Conservation (phyloP, 2,888 invertebrate genomes). For the Ectobius pallidus region DNA sequence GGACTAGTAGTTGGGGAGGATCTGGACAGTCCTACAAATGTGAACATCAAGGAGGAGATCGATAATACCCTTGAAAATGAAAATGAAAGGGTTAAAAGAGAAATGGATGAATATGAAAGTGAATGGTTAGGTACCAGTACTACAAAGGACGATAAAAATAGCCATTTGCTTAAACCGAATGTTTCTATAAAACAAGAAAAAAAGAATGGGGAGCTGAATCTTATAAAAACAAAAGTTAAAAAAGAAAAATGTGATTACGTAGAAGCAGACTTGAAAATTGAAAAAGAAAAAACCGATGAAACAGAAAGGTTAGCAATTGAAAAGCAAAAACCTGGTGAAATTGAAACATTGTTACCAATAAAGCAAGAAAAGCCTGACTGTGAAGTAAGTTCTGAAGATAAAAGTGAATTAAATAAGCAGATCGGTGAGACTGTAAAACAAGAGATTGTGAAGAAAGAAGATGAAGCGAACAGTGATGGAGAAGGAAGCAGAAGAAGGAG, state of each 20-base stretch:
- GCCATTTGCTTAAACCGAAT: background rate
- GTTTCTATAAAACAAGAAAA: background rate
- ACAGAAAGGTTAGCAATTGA: background rate
- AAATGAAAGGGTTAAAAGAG: background rate
- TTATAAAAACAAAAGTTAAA: background rate
- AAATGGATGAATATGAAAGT: background rate
- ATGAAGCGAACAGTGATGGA: background rate
- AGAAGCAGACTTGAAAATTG: background rate
- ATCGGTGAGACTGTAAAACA: background rate
- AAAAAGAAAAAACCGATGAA: background rate
- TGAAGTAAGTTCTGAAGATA: background rate
- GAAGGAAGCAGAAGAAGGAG: background rate
- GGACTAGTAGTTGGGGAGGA: background rate
- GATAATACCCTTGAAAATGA: constrained; percentile 1
- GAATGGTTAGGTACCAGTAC: background rate
- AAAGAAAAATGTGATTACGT: background rate
- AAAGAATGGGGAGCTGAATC: background rate
- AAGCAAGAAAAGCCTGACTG: background rate
- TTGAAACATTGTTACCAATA: too few species aligned
- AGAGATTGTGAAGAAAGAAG: background rate
- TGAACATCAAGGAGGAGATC: constrained; percentile 14
- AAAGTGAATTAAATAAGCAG: background rate
- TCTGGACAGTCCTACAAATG: background rate
- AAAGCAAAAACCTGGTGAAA: too few species aligned
- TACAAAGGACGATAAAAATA: background rate